Conservation (phyloP, 2,113 vertebrate genomes). For the Arenaria interpres region DNA sequence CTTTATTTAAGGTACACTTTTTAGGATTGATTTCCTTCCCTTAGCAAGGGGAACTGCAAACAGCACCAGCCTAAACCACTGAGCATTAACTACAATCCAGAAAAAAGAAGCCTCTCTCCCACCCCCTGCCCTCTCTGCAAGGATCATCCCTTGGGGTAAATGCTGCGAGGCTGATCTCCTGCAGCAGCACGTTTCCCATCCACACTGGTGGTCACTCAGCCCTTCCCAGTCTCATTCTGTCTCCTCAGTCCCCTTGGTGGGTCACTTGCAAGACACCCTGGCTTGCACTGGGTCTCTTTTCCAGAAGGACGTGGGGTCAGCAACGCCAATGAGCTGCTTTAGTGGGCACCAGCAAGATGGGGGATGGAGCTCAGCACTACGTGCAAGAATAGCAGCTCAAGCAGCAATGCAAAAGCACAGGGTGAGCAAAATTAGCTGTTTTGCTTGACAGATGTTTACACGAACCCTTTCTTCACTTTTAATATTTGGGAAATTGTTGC, state of each 20-base stretch:
- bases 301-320: not conserved
- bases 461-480: not conserved
- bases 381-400: accelerated
- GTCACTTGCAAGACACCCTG: accelerated
- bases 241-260: accelerated
- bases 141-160: not conserved
- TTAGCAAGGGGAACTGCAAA: not conserved
- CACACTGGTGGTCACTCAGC: accelerated
- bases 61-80: accelerated
- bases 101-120: not conserved
- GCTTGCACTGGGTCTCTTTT: not conserved
- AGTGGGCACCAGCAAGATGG: not conserved
- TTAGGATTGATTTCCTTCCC: not conserved
- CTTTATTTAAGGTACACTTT: not conserved
- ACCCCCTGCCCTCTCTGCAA: not conserved
- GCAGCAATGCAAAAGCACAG: not conserved
- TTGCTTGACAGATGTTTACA: not conserved
- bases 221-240: not conserved
- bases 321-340: not conserved
- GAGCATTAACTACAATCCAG: not conserved
- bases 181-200: accelerated
- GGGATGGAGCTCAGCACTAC: not conserved
- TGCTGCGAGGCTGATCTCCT: accelerated
- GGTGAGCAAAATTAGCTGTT: not conserved
- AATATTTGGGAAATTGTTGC: not conserved